phyloP scores from a whole-genome alignment of 1,140 invertebrate genomes.

The Drosophila albomicans region DNA sequence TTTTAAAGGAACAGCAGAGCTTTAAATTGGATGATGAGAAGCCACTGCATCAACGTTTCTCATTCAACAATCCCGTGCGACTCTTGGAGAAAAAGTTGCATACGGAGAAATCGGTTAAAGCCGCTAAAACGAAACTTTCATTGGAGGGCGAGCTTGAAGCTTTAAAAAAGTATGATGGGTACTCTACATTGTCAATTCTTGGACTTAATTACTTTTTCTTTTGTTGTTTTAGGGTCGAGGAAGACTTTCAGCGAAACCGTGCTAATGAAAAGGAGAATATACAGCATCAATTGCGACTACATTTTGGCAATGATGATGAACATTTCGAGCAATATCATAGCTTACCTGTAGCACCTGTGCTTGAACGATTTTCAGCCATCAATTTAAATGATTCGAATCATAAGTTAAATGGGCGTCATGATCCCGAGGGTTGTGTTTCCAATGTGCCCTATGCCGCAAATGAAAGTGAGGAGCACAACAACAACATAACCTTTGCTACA shows the following conservation, averaged over 20 bases:
- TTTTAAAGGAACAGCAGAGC: conserved; percentile 18
- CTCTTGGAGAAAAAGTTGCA: conserved; percentile 90
- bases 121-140: conserved; percentile 91
- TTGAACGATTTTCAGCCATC: conserved; percentile 58
- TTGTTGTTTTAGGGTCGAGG: conserved; percentile 86
- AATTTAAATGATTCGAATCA: conserved; percentile 43
- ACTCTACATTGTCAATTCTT: neutral
- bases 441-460: conserved; percentile 15
- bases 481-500: conserved; percentile 12
- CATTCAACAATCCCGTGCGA: conserved; percentile 92
- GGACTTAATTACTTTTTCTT: neutral
- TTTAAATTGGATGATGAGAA: conserved; percentile 41
- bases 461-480: conserved; percentile 26
- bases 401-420: conserved; percentile 84
- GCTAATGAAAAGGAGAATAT: conserved; percentile 91
- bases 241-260: conserved; percentile 91
- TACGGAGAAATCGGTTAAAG: conserved; percentile 90
- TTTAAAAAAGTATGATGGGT: conserved; percentile 86
- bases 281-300: conserved; percentile 89
- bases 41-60: conserved; percentile 87
- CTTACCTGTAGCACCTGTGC: conserved; percentile 72
- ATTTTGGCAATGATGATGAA: conserved; percentile 82
- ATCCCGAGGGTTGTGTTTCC: conserved; percentile 88
- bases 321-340: conserved; percentile 59
- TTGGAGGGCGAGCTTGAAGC: conserved; percentile 91